These are phyloP conservation scores for Danaus plexippus DNA, from an alignment of 1,140 invertebrate genomes.

Conservation along the genomic window DNA sequence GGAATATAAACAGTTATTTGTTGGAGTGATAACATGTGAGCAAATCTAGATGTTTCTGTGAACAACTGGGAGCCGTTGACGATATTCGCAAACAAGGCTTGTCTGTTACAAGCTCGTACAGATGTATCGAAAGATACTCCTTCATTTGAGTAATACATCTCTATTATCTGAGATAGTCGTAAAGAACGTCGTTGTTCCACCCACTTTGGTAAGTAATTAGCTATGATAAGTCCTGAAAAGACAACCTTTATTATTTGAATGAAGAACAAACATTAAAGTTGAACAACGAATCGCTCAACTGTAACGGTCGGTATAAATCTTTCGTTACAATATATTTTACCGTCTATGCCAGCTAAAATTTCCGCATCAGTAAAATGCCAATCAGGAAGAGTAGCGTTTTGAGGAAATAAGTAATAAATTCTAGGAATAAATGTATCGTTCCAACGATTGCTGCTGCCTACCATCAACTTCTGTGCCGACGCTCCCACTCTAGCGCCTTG, in stretches of 20 bases:
- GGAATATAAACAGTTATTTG: slow-evolving; percentile 59
- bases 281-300: no score
- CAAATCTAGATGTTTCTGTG: slow-evolving; percentile 55
- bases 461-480: slow-evolving; percentile 42
- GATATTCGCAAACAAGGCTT: slow-evolving; percentile 59
- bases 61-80: slow-evolving; percentile 48
- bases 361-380: slow-evolving; percentile 78
- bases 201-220: slow-evolving; percentile 71
- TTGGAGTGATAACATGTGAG: slow-evolving; percentile 55
- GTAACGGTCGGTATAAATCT: no score
- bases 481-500: slow-evolving; percentile 70
- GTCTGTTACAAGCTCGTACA: slow-evolving; percentile 74
- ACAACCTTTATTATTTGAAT: slow-evolving; percentile 3
- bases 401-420: slow-evolving; percentile 70
- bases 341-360: slow-evolving; percentile 78
- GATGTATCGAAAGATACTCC: slow-evolving; percentile 72
- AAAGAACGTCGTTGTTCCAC: slow-evolving; percentile 61
- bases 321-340: slow-evolving; percentile 42
- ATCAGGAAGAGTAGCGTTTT: slow-evolving; percentile 51
- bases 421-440: slow-evolving; percentile 75
- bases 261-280: background rate
- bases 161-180: slow-evolving; percentile 76
- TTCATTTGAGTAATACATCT: slow-evolving; percentile 79
- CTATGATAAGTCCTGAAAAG: slow-evolving; percentile 74
- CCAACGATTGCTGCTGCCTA: slow-evolving; percentile 76